Evolutionary conservation across 2,888 invertebrate species (phyloP).

Genomic region (Agrilus mali): DNA sequence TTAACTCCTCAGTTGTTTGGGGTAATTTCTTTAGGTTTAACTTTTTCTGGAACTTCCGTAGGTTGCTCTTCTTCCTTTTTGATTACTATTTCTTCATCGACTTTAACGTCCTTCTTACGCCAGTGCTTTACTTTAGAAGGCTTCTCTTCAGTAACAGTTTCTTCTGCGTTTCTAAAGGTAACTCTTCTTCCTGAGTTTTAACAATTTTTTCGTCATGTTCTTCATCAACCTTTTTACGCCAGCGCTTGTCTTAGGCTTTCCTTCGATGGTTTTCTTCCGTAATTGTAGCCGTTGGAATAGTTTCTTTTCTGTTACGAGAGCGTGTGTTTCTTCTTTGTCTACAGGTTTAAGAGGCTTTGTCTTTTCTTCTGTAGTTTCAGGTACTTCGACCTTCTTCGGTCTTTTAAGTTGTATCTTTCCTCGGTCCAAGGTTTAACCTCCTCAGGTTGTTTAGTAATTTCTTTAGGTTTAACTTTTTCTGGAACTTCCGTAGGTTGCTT

Average conservation of each 20-base stretch:
- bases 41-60: too few relatives aligned
- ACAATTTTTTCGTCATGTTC: conserved; percentile 17
- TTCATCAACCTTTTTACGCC: conserved; percentile 9
- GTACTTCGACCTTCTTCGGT: too few relatives aligned
- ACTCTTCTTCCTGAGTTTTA: conserved; percentile 32
- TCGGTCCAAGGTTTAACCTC: not conserved
- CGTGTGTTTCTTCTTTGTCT: not conserved
- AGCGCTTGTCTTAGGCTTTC: conserved; percentile 7
- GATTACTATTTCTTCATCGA: too few relatives aligned
- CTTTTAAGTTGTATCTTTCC: not conserved
- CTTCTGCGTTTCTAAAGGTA: conserved; percentile 35
- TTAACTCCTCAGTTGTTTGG: too few relatives aligned
- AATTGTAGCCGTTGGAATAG: not conserved
- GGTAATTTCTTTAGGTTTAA: too few relatives aligned
- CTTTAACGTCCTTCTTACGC: too few relatives aligned
- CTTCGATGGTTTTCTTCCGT: conserved; percentile 3
- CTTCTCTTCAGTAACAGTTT: conserved; percentile 33
- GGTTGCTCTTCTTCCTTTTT: too few relatives aligned
- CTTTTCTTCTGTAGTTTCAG: not conserved
- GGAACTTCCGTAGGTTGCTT: conserved; percentile 16
- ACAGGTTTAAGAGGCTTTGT: conserved; percentile 1
- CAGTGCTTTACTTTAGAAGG: too few relatives aligned
- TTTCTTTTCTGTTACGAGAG: not conserved
- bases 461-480: conserved; percentile 3
- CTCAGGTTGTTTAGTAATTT: conserved; percentile 4